Base-by-base conservation (phyloP, 2,797 vertebrate species). In the Lophotriccus pileatus region DNA sequence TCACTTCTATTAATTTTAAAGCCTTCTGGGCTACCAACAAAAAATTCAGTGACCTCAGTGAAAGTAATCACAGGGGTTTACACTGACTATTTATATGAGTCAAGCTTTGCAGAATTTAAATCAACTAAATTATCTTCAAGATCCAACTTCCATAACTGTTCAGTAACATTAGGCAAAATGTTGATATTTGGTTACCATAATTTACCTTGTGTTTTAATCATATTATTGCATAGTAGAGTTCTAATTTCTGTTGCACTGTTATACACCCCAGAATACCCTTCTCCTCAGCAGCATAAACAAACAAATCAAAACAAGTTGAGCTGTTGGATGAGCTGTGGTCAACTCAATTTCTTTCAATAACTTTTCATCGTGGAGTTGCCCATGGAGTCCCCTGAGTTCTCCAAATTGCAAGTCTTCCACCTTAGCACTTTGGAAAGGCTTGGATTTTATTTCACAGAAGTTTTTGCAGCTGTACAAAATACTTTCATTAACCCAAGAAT, bases 401-500 rank as follows among this genome's bases (percentile, higher is more conserved):
- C 74, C 10, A 18, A 96, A 93, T 85, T 80, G 74, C 88, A 84
- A 93, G 84, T 85, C 93, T 96, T 90, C 83, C 50, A 95, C 93
- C 47, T 86, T 36, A 58, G 86, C 92, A 93, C 96, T 97, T 94
- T 93, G 83, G 91, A 95, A 97, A 94, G 94, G 87, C 95, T 97
- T 94, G 84, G 83, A 93, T 97, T 97, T 93, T 96, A 96, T 96
- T 97, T 94, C 95, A 28, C 78, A 84, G 86, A 96, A 96, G 96
- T 97, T 97, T 98, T 97, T 97, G 92, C 97, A 97, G 97, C 97
- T 97, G 95, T 97, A 98, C 97, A 98, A 97, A 98, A 98, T 97
- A 98, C 96, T 98, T 98, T 97, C 97, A 98, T 98, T 97, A 98
- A 98, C 97, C 97, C 97, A 97, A 97, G 97, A 98, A 98, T 98